These are phyloP conservation scores for Monochamus saltuarius DNA, from an alignment of 1,140 invertebrate genomes.

Conservation along the genomic window DNA sequence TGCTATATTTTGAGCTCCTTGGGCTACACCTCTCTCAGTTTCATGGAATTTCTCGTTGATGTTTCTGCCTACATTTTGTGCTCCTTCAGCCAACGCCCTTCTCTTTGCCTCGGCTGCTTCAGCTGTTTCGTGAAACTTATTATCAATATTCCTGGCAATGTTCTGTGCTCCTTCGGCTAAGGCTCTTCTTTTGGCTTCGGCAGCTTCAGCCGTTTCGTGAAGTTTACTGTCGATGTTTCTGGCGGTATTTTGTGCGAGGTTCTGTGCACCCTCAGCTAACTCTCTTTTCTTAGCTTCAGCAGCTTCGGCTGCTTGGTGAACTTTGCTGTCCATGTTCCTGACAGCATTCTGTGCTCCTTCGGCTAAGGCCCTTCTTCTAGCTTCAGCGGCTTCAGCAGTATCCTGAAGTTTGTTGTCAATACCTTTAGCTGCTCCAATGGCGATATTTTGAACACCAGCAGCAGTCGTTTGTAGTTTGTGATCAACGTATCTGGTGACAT, in stretches of 20 bases:
- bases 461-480: not conserved
- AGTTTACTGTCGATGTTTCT: conserved; percentile 25
- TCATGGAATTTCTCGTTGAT: too few relatives aligned
- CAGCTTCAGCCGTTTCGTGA: conserved; percentile 18
- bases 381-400: conserved; percentile 15
- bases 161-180: conserved; percentile 26
- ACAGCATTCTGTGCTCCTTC: conserved; percentile 13
- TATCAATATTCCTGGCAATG: conserved; percentile 20
- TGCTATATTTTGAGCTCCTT: conserved; percentile 20
- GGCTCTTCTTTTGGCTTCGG: conserved; percentile 11
- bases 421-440: not conserved
- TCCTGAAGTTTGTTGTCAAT: conserved; percentile 8
- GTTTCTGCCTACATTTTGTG: not conserved
- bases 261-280: conserved; percentile 4
- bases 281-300: conserved; percentile 11
- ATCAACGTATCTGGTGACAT: too few relatives aligned
- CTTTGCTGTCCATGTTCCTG: conserved; percentile 18
- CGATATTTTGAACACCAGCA: not conserved
- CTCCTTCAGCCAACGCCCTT: too few relatives aligned
- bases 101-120: conserved; percentile 19
- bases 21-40: too few relatives aligned
- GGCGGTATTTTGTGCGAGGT: conserved; percentile 7
- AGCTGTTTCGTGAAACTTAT: conserved; percentile 18
- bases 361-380: conserved; percentile 6
- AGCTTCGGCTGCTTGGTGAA: conserved; percentile 12